Evolutionary conservation across 2,797 vertebrate species (phyloP).

Genomic region (Halcyon leucocephala): DNA sequence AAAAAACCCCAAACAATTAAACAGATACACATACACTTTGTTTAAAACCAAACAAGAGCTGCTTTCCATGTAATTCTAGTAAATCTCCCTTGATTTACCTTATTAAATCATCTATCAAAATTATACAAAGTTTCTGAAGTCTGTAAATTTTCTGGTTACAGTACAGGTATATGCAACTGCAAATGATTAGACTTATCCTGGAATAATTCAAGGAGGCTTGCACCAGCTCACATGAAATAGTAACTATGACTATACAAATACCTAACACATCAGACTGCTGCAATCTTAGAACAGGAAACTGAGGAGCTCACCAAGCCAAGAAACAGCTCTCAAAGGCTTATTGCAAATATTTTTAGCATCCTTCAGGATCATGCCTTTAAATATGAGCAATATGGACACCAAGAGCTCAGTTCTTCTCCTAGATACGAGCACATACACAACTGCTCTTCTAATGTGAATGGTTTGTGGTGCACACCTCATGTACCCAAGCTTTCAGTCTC

Average conservation of each 20-base stretch:
- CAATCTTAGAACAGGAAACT: background rate
- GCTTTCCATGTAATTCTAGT: constrained; percentile 18
- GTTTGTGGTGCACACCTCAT: background rate
- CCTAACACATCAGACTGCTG: constrained; percentile 7
- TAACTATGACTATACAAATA: constrained; percentile 27
- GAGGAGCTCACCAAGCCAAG: background rate
- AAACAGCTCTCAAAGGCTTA: background rate
- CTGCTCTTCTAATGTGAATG: background rate
- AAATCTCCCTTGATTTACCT: constrained; percentile 33
- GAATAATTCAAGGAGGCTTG: constrained; percentile 46
- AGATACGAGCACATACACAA: background rate
- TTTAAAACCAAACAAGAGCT: constrained; percentile 32
- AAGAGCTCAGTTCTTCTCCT: constrained; percentile 23
- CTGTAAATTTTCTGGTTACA: constrained; percentile 27
- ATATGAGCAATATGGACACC: background rate
- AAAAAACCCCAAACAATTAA: background rate
- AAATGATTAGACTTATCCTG: constrained; percentile 53
- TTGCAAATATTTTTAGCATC: background rate
- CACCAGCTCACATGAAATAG: constrained; percentile 30
- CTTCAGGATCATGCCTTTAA: background rate
- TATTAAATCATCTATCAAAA: constrained; percentile 15
- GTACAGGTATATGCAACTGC: constrained; percentile 41
- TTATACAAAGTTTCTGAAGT: constrained; percentile 9
- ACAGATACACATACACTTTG: constrained; percentile 7
- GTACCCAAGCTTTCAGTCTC: background rate